Conservation (phyloP, 37 sponge, comb jelly and placozoan species). For the Cladorhizidae sp. region DNA sequence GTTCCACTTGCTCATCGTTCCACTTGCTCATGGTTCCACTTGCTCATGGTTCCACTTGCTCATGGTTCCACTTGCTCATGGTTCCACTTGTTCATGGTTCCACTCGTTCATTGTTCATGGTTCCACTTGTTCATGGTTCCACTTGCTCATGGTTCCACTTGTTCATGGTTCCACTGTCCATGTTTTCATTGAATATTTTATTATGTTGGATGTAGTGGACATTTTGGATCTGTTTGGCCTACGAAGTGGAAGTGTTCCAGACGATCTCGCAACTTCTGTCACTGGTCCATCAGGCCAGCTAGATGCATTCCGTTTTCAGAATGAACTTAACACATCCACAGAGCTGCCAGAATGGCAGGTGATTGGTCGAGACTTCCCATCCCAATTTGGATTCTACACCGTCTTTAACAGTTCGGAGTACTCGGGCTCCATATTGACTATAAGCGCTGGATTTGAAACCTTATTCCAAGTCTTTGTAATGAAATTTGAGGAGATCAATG, state of each 20-base stretch:
- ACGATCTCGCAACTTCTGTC: not conserved
- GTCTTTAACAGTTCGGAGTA: not conserved
- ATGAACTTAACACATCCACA: not conserved
- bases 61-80: too few species aligned
- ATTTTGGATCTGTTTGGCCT: not conserved
- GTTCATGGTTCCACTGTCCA: too few species aligned
- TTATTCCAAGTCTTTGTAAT: not conserved
- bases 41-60: too few species aligned
- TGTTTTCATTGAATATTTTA: not conserved
- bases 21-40: too few species aligned
- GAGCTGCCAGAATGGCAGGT: not conserved
- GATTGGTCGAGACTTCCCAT: not conserved
- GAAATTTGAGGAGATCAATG: not conserved
- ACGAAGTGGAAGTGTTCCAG: not conserved
- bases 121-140: too few species aligned
- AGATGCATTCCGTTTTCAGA: constrained; percentile 1
- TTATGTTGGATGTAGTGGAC: constrained; percentile 9
- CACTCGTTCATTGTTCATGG: too few species aligned
- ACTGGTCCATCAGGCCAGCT: constrained; percentile 4
- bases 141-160: too few species aligned
- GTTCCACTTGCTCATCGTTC: too few species aligned
- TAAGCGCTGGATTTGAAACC: not conserved
- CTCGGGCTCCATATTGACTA: not conserved
- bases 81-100: too few species aligned
- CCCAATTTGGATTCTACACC: not conserved